Evolutionary conservation across 2,113 vertebrate genomes (phyloP).

Genomic region (Dunckerocampus dactyliophorus): DNA sequence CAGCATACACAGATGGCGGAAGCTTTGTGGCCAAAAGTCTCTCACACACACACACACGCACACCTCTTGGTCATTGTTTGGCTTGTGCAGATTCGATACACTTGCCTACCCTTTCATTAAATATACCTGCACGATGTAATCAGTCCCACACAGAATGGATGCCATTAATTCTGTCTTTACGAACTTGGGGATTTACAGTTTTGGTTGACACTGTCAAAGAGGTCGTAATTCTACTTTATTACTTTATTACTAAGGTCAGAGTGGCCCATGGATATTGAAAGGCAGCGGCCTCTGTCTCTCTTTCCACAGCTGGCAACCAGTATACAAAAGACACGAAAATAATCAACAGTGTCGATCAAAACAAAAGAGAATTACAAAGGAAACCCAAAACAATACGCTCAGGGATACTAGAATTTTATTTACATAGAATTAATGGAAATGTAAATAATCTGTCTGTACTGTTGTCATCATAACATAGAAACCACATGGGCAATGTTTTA

Average conservation of each 20-base stretch:
- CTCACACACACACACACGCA: conserved; percentile 11
- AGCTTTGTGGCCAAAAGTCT: conserved; percentile 27
- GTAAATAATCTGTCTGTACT: too few species aligned
- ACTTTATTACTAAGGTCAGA: conserved; percentile 3
- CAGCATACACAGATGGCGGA: conserved; percentile 29
- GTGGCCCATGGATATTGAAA: conserved; percentile 1
- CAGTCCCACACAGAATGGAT: conserved; percentile 3
- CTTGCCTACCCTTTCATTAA: conserved; percentile 5
- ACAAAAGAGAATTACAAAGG: neutral
- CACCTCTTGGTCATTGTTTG: conserved; percentile 11
- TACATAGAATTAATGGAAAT: too few species aligned
- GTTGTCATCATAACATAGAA: too few species aligned
- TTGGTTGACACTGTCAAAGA: conserved; percentile 2
- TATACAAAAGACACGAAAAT: neutral
- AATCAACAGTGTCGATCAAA: neutral
- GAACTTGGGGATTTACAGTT: conserved; percentile 5
- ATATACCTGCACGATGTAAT: conserved; percentile 7
- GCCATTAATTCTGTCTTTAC: conserved; percentile 3
- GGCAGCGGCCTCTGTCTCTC: neutral
- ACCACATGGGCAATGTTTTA: too few species aligned
- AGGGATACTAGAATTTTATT: neutral
- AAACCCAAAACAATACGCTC: too few species aligned
- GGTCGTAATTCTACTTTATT: conserved; percentile 8
- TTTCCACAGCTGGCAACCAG: neutral
- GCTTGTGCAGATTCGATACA: neutral